Base-by-base conservation (phyloP, 2,113 vertebrate species). In the Okapia johnstoni region DNA sequence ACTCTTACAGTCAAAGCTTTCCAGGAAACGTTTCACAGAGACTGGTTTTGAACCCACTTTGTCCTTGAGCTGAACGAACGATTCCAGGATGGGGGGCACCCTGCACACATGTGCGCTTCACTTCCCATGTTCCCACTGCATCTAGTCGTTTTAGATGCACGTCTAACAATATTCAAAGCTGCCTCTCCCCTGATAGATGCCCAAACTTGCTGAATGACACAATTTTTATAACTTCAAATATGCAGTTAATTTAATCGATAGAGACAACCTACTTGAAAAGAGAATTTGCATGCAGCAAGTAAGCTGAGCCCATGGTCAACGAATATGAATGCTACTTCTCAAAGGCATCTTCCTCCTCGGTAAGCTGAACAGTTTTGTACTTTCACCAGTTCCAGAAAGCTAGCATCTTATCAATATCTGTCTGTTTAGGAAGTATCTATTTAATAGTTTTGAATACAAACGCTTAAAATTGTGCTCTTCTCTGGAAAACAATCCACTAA, bases 381-480 rank as follows among this genome's bases (percentile, higher is more conserved):
- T 87, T 63, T 90, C 43, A 91, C 19, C 81, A 80, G 30, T 63
- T 81, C 17, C 30, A 88, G 43, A 90, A 96, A 46, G 16, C 33
- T 90, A 76, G 50, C 43, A 36, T 33, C 52, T 52, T 43, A 50
- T 43, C 85, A 50, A 26, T 66, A 58, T n/a, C 33, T 76, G 40
- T 58, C 60, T 57, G 10, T 48, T 86, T 81, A 57, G 63, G 54
- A 96, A 88, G 14, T 54, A 92, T 85, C 19, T n/a, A 90, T 57
- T 94, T 76, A n/a, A 73, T 85, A 55, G 66, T 76, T 94, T 14
- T 52, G 96, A 96, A 84, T 79, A 46, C 80, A 92, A 66, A 19
- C 36, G 63, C 23, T 83, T 70, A 26, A 50, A 97, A 76, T 6
- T 52, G 88, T 30, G 3, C 33, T 48, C 1, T 87, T 92, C 15